Evolutionary conservation across 1,140 invertebrate genomes (phyloP), one percentile per base, ranked within the genome.

Genomic region (Heterodera schachtii): DNA sequence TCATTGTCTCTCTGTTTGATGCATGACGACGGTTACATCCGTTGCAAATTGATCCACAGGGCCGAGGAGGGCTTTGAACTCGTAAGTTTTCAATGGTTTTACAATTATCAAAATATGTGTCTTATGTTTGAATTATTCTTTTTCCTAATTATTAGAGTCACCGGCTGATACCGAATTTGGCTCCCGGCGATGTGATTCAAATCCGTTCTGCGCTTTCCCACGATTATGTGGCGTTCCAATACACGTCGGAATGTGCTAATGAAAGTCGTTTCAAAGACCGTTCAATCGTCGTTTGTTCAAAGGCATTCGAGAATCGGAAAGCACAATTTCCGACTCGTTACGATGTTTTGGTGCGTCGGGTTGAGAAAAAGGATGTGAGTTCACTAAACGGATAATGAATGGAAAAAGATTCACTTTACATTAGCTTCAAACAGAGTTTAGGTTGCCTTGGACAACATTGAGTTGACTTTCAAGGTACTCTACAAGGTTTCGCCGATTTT

Each of bases 371-470:
- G 43, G 66, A 75, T 47, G 83, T 84, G 41, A 80, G 41, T 66
- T 31, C 1, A 31, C 31, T n/a, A 31, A 31, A 31, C 1, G 0
- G 31, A 0, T 31, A 31, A 31, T 31, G 31, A 31, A 31, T 31
- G n/a, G n/a, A n/a, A n/a, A n/a, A n/a, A n/a, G n/a, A n/a, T n/a
- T n/a, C 1, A 31, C 31, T 31, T 31, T 31, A 31, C 31, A 31
- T 31, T 31, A 31, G 31, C 31, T 31, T 31, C 31, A 31, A 31
- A 52, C 2, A 64, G 19, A 64, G 69, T 81, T 85, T 31, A 89
- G 87, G 95, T 98, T n/a, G 93, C 94, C 5, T 91, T 99, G 47
- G 96, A 99, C 91, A 95, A 96, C 8, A 94, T 99, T 69, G 97
- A 99, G 91, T 91, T 99, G 3, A 96, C 95, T 0, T 98, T 98